Conservation (phyloP, 2,888 invertebrate genomes). For the Amphipoea oculea region DNA sequence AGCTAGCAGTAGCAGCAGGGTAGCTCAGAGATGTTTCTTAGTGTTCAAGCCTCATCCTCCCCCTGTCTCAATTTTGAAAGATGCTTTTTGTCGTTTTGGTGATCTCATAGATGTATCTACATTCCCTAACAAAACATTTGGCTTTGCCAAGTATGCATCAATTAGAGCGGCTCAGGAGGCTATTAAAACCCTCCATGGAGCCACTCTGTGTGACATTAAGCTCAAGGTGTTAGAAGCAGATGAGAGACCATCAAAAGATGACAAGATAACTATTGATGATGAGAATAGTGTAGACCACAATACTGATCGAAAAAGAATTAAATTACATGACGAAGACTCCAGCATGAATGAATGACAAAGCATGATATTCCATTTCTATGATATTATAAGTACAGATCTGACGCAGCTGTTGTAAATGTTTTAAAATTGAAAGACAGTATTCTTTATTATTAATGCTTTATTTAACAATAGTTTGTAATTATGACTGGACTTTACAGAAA, state of each 20-base stretch:
- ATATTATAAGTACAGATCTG: slow-evolving; percentile 62
- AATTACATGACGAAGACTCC: slow-evolving; percentile 68
- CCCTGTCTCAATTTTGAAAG: slow-evolving; percentile 93
- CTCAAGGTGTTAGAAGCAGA: slow-evolving; percentile 97
- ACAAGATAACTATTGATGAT: slow-evolving; percentile 69
- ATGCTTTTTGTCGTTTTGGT: slow-evolving; percentile 97
- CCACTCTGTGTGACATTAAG: slow-evolving; percentile 94
- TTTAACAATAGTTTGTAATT: slow-evolving; percentile 29
- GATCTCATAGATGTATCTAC: slow-evolving; percentile 97
- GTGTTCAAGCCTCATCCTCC: slow-evolving; percentile 93
- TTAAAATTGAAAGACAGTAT: slow-evolving; percentile 50
- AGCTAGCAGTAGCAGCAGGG: slow-evolving; percentile 91
- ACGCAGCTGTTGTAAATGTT: slow-evolving; percentile 60
- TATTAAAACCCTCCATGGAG: slow-evolving; percentile 93
- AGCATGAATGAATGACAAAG: slow-evolving; percentile 45
- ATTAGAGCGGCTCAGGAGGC: slow-evolving; percentile 94
- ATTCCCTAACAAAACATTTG: slow-evolving; percentile 97
- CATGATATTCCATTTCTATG: slow-evolving; percentile 26
- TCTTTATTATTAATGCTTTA: slow-evolving; percentile 45
- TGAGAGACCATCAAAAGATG: slow-evolving; percentile 88
- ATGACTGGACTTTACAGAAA: slow-evolving; percentile 56
- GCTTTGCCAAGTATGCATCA: slow-evolving; percentile 97
- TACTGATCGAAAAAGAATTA: slow-evolving; percentile 79
- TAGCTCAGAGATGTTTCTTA: slow-evolving; percentile 93
- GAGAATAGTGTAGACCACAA: slow-evolving; percentile 71